Base-by-base conservation (phyloP, 2,113 vertebrate genomes). In the Ranitomeya imitator region DNA sequence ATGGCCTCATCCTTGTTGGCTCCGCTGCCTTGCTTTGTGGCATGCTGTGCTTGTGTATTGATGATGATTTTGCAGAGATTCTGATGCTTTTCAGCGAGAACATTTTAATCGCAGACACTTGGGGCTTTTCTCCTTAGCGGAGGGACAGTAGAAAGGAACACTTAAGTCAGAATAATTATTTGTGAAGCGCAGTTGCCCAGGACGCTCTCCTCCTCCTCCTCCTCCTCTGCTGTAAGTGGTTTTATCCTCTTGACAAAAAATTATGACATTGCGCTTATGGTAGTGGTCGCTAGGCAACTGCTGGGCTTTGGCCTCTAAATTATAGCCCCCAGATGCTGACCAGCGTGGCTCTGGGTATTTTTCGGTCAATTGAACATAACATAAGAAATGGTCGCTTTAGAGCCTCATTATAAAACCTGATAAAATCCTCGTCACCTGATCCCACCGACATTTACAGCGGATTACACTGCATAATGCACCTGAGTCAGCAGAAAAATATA, bases 241-340 rank as follows among this genome's bases (percentile, higher is more conserved):
- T 74, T 37, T 21, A 65, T 26, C 80, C 80, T 61, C 5, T 59
- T 31, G 15, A 31, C 37, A 74, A 55, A 85, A 74, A 59, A 54
- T 31, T 85, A 71, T 85, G 83, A 57, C 51, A 31, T 51, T 52
- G 6, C 67, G 23, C 83, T 73, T 31, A 26, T 57, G 65, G 83
- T n/a, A 77, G 19, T 13, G 45, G 85, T 86, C 77, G 85, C 73
- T 77, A 61, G 31, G 73, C 57, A 86, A 86, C 73, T 8, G 11
- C 54, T 21, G 74, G 13, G 23, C 18, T 60, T 4, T 14, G 19
- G 71, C 31, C 73, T 63, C 26, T 12, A 80, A 81, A 87, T 87
- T 21, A 63, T 57, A 73, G 77, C n/a, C 61, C 61, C 26, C 61
- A 18, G 60, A 69, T 55, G 63, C 74, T 26, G 73, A 6, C 37